Percentiles rank a stretch among this genome's conserved stretches.
Conservation (phyloP, 2,888 invertebrate species). For the Pedicia rivosa region DNA sequence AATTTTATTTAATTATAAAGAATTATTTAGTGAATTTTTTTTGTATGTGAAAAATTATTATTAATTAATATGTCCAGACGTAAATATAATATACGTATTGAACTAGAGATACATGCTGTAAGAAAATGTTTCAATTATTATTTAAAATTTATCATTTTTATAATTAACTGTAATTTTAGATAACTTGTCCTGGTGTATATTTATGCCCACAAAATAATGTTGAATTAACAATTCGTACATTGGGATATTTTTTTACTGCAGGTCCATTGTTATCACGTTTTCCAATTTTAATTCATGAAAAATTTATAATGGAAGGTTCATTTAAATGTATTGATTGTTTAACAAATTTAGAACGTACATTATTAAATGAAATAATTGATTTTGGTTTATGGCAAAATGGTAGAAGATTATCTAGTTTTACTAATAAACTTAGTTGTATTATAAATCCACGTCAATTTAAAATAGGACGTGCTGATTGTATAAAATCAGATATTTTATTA, state of each 20-base stretch:
- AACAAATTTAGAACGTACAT: slow-evolving; percentile 18
- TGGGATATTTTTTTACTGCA: slow-evolving; percentile 27
- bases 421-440: slow-evolving; percentile 22
- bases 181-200: slow-evolving; percentile 30
- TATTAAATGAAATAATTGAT: slow-evolving; percentile 22
- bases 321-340: slow-evolving; percentile 20
- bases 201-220: slow-evolving; percentile 25
- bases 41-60: no score
- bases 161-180: slow-evolving; percentile 14
- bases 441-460: slow-evolving; percentile 9
- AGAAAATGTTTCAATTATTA: slow-evolving; percentile 5
- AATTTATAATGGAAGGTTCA: slow-evolving; percentile 26
- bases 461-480: neutral
- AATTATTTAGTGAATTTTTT: no score
- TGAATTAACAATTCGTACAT: slow-evolving; percentile 25
- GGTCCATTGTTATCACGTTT: slow-evolving; percentile 26
- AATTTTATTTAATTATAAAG: no score
- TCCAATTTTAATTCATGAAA: slow-evolving; percentile 26
- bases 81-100: slow-evolving; percentile 14
- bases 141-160: neutral
- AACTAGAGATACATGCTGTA: slow-evolving; percentile 26
- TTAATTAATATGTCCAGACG: no score
- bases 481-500: slow-evolving; percentile 19
- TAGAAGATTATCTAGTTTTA: slow-evolving; percentile 24
- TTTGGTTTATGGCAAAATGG: slow-evolving; percentile 29